A percentile compares a stretch with the other conserved stretches of the same genome.
These are phyloP conservation scores for Bufotes viridis DNA, from an alignment of 2,797 vertebrate species.

Conservation along the genomic window DNA sequence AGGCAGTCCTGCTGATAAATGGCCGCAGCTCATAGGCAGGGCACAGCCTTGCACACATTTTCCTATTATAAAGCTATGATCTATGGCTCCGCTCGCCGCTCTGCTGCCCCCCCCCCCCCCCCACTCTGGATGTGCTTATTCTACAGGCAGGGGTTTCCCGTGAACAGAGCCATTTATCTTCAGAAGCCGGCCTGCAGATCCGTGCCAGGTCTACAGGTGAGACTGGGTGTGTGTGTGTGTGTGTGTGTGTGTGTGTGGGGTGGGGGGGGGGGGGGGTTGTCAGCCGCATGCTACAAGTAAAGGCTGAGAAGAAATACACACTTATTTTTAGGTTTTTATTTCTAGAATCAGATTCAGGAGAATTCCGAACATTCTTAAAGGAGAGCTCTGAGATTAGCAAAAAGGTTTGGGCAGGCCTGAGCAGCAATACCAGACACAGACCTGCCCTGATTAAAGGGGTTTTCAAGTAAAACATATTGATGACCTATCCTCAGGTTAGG, in stretches of 20 bases:
- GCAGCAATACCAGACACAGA: too few species aligned
- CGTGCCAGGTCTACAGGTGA: conserved; percentile 44
- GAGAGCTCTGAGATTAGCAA: neutral
- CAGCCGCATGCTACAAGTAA: neutral
- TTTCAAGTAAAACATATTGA: too few species aligned
- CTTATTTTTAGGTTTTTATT: neutral
- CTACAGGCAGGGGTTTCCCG: conserved; percentile 20
- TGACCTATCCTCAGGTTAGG: too few species aligned
- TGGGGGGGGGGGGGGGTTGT: neutral
- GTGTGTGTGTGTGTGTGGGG: too few species aligned
- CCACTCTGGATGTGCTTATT: conserved; percentile 18
- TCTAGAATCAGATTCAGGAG: neutral
- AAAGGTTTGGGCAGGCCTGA: too few species aligned
- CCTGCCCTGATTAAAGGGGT: too few species aligned
- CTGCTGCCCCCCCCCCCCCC: neutral
- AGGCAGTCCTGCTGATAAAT: conserved; percentile 4
- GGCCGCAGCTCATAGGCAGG: neutral
- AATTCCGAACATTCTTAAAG: neutral
- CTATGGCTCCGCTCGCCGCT: neutral
- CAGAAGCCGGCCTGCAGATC: conserved; percentile 8
- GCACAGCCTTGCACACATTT: neutral
- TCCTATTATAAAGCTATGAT: neutral
- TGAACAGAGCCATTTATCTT: conserved; percentile 30
- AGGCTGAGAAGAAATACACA: neutral
- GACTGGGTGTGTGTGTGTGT: too few species aligned